Evolutionary conservation across 2,888 invertebrate genomes (phyloP).

Genomic region (Eristalis intricaria): DNA sequence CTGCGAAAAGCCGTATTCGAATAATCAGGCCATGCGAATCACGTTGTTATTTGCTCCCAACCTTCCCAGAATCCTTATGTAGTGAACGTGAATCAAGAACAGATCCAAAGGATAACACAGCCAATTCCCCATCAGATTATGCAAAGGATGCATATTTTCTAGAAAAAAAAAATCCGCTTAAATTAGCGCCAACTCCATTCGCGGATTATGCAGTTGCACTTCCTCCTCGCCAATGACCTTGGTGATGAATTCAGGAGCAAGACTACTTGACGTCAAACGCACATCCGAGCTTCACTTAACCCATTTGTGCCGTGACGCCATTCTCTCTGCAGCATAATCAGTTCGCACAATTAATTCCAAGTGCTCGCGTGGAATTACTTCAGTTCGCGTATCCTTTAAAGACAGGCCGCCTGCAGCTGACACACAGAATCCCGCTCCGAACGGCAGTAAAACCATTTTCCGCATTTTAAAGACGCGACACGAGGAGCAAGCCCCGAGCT

Average conservation of each 20-base stretch:
- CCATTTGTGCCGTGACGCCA: background rate
- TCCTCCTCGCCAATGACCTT: background rate
- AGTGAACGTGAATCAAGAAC: no score
- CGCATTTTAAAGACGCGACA: constrained; percentile 18
- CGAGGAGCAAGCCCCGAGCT: background rate
- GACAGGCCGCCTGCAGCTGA: constrained; percentile 44
- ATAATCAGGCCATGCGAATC: no score
- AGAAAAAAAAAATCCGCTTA: background rate
- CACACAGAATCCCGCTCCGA: constrained; percentile 34
- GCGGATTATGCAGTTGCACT: background rate
- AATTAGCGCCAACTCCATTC: background rate
- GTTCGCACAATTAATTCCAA: constrained; percentile 30
- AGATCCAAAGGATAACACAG: no score
- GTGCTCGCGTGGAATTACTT: constrained; percentile 19
- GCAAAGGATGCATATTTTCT: no score
- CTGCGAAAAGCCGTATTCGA: no score
- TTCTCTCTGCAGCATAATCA: constrained; percentile 11
- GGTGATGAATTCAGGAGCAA: background rate
- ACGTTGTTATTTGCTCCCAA: no score
- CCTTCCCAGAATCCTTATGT: no score
- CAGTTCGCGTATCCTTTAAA: constrained; percentile 39
- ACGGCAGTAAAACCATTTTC: constrained; percentile 15
- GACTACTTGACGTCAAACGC: background rate
- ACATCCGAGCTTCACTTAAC: background rate
- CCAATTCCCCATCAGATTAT: no score